phyloP scores from a whole-genome alignment of 2,113 vertebrate species.

The Strix uralensis region DNA sequence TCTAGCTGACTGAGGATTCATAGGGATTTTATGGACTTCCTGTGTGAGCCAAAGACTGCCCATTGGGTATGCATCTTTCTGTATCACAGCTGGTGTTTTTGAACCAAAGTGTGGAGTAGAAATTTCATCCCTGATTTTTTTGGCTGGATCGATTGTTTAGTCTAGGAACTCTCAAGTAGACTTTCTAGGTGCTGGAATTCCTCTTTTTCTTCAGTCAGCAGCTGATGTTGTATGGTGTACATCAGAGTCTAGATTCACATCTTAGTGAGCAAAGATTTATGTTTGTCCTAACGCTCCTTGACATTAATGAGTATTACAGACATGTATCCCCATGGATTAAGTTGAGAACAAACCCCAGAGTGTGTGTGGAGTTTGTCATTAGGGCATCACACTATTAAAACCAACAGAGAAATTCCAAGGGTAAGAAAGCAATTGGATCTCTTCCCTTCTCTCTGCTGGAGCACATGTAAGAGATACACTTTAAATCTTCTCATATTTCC shows the following conservation, averaged over 20 bases:
- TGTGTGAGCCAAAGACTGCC: background rate
- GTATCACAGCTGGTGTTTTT: slow-evolving; percentile 45
- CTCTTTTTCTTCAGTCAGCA: slow-evolving; percentile 65
- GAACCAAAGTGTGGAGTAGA: slow-evolving; percentile 39
- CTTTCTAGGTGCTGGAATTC: slow-evolving; percentile 65
- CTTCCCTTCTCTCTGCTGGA: slow-evolving; percentile 5
- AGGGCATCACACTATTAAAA: slow-evolving; percentile 41
- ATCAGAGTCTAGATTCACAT: slow-evolving; percentile 53
- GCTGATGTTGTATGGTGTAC: slow-evolving; percentile 47
- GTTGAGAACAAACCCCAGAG: slow-evolving; percentile 53
- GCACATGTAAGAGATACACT: slow-evolving; percentile 12
- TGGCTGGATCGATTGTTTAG: slow-evolving; percentile 67
- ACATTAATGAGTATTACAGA: slow-evolving; percentile 63
- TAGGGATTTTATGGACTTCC: background rate
- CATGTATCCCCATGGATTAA: slow-evolving; percentile 34
- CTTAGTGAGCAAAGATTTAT: slow-evolving; percentile 55
- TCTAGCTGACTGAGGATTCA: background rate
- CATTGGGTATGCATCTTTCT: background rate
- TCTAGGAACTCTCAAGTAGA: slow-evolving; percentile 59
- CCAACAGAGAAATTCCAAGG: slow-evolving; percentile 46
- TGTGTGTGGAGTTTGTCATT: slow-evolving; percentile 49
- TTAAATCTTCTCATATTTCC: background rate
- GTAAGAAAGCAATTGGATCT: slow-evolving; percentile 29
- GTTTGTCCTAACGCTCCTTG: background rate
- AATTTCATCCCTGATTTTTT: slow-evolving; percentile 66